These are phyloP conservation scores for Torymus tubicola DNA, from an alignment of 2,888 invertebrate genomes.

Conservation along the genomic window DNA sequence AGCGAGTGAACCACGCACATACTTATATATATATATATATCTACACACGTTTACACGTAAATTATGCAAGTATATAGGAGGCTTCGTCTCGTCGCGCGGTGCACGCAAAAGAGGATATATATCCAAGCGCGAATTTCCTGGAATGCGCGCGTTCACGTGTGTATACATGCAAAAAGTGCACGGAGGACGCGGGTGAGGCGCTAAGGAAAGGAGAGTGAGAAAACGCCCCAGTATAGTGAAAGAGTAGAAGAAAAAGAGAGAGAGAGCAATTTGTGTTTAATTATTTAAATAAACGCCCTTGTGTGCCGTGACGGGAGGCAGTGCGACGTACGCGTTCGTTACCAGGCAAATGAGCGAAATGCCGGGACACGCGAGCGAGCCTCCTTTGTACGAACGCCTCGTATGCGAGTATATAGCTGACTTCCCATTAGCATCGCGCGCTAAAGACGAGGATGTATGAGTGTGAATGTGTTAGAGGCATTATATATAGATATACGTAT, in stretches of 20 bases:
- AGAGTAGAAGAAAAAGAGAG: conserved; percentile 26
- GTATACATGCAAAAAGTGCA: conserved; percentile 69
- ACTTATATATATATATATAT: too few relatives aligned
- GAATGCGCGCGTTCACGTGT: conserved; percentile 62
- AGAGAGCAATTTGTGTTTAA: conserved; percentile 68
- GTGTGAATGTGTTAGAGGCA: too few relatives aligned
- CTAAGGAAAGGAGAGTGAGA: conserved; percentile 47
- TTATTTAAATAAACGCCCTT: conserved; percentile 74
- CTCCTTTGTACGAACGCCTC: not conserved
- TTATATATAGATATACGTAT: too few relatives aligned
- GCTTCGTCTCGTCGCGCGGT: not conserved
- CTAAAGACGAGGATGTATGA: not conserved
- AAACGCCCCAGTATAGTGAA: conserved; percentile 10
- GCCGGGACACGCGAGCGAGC: conserved; percentile 70
- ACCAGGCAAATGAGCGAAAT: conserved; percentile 73
- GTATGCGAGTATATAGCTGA: conserved; percentile 53
- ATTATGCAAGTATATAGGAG: not conserved
- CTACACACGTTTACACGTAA: not conserved
- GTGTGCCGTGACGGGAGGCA: conserved; percentile 64
- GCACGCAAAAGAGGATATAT: conserved; percentile 58
- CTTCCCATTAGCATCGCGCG: conserved; percentile 30
- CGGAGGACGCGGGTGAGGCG: not conserved
- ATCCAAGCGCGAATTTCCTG: conserved; percentile 66
- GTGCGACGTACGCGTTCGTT: conserved; percentile 68
- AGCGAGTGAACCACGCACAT: not conserved